Conservation (phyloP, 2,888 invertebrate genomes). For the Hemithea aestivaria region DNA sequence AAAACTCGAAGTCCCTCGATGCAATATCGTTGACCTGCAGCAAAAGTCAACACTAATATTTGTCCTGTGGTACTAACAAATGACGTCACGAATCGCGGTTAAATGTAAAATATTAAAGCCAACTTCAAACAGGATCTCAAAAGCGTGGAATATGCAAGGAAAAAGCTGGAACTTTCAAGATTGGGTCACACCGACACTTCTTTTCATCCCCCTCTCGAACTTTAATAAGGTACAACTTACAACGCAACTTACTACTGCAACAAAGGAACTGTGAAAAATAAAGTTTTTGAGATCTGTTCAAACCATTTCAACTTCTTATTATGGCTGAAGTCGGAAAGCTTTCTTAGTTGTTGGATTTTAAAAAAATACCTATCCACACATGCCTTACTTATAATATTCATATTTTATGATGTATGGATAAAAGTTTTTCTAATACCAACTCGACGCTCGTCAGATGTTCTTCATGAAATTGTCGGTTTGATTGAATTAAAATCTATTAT, state of each 20-base stretch:
- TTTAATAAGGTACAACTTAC: slow-evolving; percentile 26
- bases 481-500: too few relatives aligned
- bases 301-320: slow-evolving; percentile 13
- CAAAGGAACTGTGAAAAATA: slow-evolving; percentile 20
- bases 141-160: slow-evolving; percentile 19
- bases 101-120: slow-evolving; percentile 34
- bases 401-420: too few relatives aligned
- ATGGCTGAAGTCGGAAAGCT: slow-evolving; percentile 5
- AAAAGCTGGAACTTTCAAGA: slow-evolving; percentile 22
- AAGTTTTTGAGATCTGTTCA: slow-evolving; percentile 23
- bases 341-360: too few relatives aligned
- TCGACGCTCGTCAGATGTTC: too few relatives aligned
- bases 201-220: slow-evolving; percentile 12
- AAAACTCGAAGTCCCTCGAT: too few relatives aligned
- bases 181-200: slow-evolving; percentile 22
- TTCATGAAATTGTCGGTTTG: too few relatives aligned
- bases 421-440: too few relatives aligned
- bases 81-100: slow-evolving; percentile 34
- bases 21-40: too few relatives aligned
- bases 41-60: slow-evolving; percentile 39
- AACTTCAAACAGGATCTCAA: slow-evolving; percentile 17
- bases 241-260: slow-evolving; percentile 21
- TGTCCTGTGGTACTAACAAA: slow-evolving; percentile 42
- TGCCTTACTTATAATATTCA: too few relatives aligned
- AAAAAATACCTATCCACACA: too few relatives aligned